Base-by-base conservation (phyloP, 2,797 vertebrate species). In the Pogonophryne albipinna region DNA sequence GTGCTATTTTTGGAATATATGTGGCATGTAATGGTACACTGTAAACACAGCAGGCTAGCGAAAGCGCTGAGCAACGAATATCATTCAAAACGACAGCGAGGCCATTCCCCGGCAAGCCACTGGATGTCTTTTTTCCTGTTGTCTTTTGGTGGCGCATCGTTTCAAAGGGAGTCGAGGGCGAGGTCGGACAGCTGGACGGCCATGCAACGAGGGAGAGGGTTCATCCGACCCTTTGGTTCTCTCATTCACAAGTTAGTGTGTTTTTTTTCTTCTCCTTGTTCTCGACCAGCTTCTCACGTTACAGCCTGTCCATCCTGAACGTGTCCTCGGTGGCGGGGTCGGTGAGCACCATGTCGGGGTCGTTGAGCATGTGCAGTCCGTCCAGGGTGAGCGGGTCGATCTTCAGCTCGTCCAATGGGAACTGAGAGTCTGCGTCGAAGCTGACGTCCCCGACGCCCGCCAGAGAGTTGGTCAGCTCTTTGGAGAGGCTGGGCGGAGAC, bases 221-320 rank as follows among this genome's bases (percentile, higher is more conserved):
- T 85, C 88, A 83, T 90, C 88, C 87, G 80, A 81, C 88, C 92
- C 89, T 88, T 84, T 83, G 74, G 78, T 88, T 87, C 80, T 80
- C 86, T 89, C 85, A 16, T 84, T 85, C 84, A 85, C 85, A 78
- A 82, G 81, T 82, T 86, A 78, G 74, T 78, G 83, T 51, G 74
- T 66, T 17, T 78, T 74, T 70, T 67, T 60, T 60, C 15, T 53
- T 70, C 77, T 84, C 79, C 65, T 66, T 71, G 62, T 74, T 75
- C 66, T 55, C 20, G 20, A 63, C 63, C 80, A 16, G 65, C 60
- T n/a, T 67, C 19, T 66, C 4, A 1, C 27, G 66, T 94, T 94
- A 99, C 96, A 99, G 97, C 85, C 98, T 95, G 92, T 99, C 98
- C 98, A 99, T 99, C 86, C 98, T 95, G 94, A 99, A 99, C 41